A percentile compares a stretch with the other conserved stretches of the same genome.
phyloP scores from a whole-genome alignment of 2,888 invertebrate species.

The Andrena flavipes region DNA sequence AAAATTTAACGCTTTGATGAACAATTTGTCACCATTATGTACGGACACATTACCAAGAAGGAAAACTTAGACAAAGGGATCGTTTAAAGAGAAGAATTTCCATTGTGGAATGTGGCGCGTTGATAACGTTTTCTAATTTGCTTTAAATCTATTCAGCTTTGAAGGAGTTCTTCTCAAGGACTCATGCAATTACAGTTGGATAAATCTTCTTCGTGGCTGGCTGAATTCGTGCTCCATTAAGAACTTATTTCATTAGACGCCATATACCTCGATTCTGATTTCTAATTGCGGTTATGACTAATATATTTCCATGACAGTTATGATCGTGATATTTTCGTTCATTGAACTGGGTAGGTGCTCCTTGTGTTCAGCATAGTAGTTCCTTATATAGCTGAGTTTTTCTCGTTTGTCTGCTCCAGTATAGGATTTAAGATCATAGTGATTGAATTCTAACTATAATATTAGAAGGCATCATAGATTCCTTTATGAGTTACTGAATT shows the following conservation, averaged over 20 bases:
- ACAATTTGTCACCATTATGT: background rate
- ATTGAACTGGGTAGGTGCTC: background rate
- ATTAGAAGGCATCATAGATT: too few relatives aligned
- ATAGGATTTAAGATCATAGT: too few relatives aligned
- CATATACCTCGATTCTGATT: conserved; percentile 17
- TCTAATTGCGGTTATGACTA: conserved; percentile 21
- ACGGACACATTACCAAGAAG: background rate
- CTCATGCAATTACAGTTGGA: conserved; percentile 31
- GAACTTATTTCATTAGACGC: conserved; percentile 30
- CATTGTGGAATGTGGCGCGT: conserved; percentile 35
- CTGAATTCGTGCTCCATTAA: conserved; percentile 41
- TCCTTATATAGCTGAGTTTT: background rate
- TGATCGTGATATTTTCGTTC: background rate
- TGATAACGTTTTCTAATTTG: conserved; percentile 63
- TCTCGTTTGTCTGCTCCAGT: too few relatives aligned
- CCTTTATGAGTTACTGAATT: too few relatives aligned
- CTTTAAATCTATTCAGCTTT: conserved; percentile 49
- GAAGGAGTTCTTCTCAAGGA: conserved; percentile 35
- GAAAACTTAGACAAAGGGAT: conserved; percentile 22
- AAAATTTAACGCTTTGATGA: background rate
- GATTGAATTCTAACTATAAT: too few relatives aligned
- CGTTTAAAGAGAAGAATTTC: conserved; percentile 51
- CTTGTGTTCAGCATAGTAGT: background rate
- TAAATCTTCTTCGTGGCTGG: conserved; percentile 39
- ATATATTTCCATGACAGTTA: background rate